Evolutionary conservation across 2,888 invertebrate genomes (phyloP).

Genomic region (Hanleya hanleyi): DNA sequence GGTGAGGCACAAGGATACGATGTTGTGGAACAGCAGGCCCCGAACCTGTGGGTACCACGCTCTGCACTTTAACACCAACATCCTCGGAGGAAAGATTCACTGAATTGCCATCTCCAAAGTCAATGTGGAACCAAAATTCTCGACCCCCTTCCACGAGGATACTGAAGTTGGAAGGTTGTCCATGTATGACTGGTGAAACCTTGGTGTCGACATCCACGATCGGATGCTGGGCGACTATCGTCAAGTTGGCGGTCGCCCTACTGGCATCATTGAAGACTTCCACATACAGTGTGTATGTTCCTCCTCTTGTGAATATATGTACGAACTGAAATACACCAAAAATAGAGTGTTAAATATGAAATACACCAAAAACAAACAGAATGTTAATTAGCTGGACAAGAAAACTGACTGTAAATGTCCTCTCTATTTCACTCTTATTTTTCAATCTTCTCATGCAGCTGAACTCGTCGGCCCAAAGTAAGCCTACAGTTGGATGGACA

Average conservation of each 20-base stretch:
- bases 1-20: slow-evolving; percentile 35
- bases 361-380: not conserved
- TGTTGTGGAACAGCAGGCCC: slow-evolving; percentile 23
- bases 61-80: not conserved
- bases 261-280: slow-evolving; percentile 54
- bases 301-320: slow-evolving; percentile 37
- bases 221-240: slow-evolving; percentile 46
- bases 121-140: slow-evolving; percentile 39
- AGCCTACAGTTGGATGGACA: too few species aligned
- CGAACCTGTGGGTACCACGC: not conserved
- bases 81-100: slow-evolving; percentile 26
- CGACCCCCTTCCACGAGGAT: slow-evolving; percentile 43
- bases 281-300: slow-evolving; percentile 41
- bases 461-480: too few species aligned
- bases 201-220: slow-evolving; percentile 38
- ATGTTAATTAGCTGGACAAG: too few species aligned
- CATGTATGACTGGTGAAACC: slow-evolving; percentile 39
- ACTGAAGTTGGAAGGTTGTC: slow-evolving; percentile 40
- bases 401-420: too few species aligned
- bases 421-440: too few species aligned
- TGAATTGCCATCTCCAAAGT: slow-evolving; percentile 53
- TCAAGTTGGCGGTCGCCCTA: slow-evolving; percentile 36
- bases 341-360: too few species aligned
- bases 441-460: too few species aligned
- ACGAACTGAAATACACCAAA: too few species aligned